These are phyloP conservation scores for Hydriomena furcata DNA, from an alignment of 2,888 invertebrate species.

Conservation along the genomic window DNA sequence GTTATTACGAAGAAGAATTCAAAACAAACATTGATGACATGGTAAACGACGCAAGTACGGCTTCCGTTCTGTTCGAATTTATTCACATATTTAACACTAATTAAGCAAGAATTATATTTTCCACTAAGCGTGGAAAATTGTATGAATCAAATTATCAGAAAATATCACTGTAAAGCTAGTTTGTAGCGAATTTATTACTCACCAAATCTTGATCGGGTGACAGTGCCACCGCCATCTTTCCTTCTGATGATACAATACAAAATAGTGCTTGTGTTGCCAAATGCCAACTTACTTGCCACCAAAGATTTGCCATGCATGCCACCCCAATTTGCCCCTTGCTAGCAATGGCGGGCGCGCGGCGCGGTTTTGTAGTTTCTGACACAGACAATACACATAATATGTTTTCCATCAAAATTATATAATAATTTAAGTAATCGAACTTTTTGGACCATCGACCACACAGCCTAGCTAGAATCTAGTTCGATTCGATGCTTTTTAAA, in stretches of 20 bases:
- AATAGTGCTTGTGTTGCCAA: too few relatives aligned
- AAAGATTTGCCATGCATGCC: too few relatives aligned
- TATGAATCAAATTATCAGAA: background rate
- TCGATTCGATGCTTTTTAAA: too few relatives aligned
- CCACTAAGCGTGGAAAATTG: background rate
- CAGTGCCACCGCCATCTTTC: slow-evolving; percentile 87
- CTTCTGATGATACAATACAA: slow-evolving; percentile 1
- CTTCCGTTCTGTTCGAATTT: slow-evolving; percentile 1
- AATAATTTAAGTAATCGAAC: too few relatives aligned
- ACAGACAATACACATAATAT: too few relatives aligned
- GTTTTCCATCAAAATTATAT: too few relatives aligned
- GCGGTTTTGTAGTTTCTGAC: too few relatives aligned
- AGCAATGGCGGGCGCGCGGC: too few relatives aligned
- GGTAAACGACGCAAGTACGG: slow-evolving; percentile 61
- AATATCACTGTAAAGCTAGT: background rate
- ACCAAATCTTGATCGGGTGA: slow-evolving; percentile 91
- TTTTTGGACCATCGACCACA: too few relatives aligned
- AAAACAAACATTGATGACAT: slow-evolving; percentile 82
- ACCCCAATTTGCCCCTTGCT: too few relatives aligned
- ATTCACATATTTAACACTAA: background rate
- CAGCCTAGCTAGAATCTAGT: too few relatives aligned
- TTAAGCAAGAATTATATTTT: background rate
- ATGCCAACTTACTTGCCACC: too few relatives aligned
- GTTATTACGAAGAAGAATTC: slow-evolving; percentile 60
- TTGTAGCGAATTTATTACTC: slow-evolving; percentile 66